Conservation (phyloP, 2,888 invertebrate genomes). For the Oasisia sp. region DNA sequence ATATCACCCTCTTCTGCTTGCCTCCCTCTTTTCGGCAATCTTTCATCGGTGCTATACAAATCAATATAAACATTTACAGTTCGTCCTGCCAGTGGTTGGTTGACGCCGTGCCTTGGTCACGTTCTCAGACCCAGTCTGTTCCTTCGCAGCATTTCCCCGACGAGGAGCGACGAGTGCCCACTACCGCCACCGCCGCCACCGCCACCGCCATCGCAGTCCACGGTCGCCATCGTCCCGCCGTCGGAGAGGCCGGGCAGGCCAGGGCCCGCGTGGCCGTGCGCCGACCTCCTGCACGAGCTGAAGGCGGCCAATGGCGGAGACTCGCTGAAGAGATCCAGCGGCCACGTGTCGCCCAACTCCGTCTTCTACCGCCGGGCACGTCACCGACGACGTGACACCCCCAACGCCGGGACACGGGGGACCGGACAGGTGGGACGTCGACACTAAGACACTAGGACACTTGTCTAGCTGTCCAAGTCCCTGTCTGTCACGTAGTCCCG, state of each 20-base stretch:
- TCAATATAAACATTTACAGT: too few species aligned
- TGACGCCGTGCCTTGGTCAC: background rate
- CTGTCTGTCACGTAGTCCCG: background rate
- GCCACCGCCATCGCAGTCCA: slow-evolving; percentile 55
- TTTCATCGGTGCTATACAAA: too few species aligned
- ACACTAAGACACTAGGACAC: background rate
- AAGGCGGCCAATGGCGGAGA: slow-evolving; percentile 92
- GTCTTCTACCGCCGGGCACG: slow-evolving; percentile 86
- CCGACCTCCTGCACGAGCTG: slow-evolving; percentile 88
- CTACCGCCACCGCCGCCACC: slow-evolving; percentile 40
- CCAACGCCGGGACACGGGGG: background rate
- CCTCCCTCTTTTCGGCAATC: too few species aligned
- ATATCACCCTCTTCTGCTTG: too few species aligned
- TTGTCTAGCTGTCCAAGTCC: background rate
- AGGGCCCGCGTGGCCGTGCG: slow-evolving; percentile 73
- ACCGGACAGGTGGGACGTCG: background rate
- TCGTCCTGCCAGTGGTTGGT: too few species aligned
- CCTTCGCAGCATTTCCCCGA: background rate
- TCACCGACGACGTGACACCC: slow-evolving; percentile 65
- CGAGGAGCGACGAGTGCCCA: slow-evolving; percentile 23
- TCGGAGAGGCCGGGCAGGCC: background rate
- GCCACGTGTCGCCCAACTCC: slow-evolving; percentile 69
- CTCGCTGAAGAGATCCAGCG: slow-evolving; percentile 83
- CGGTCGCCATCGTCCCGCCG: background rate
- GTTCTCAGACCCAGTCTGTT: slow-evolving; percentile 34